These are phyloP conservation scores for Drosophila parvula DNA, from an alignment of 1,140 invertebrate genomes.

Conservation along the genomic window DNA sequence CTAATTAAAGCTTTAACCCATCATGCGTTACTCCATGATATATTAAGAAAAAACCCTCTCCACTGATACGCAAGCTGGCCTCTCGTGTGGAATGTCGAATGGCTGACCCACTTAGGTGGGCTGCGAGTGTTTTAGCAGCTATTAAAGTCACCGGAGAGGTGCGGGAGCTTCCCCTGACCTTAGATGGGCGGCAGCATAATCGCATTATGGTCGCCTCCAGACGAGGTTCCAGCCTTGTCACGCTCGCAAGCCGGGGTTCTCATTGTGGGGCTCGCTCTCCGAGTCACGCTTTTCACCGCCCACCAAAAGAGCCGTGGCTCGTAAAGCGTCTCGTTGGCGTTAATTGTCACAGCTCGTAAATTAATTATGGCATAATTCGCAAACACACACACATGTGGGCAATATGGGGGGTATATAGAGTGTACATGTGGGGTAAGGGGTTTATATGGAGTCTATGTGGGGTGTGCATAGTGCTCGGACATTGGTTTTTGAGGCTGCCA, in stretches of 20 bases:
- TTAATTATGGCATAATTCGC: conserved; percentile 79
- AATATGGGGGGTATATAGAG: neutral
- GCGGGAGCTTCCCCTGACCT: conserved; percentile 37
- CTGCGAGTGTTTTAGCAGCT: conserved; percentile 1
- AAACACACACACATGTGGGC: conserved; percentile 21
- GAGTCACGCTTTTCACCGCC: conserved; percentile 63
- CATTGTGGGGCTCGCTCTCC: conserved; percentile 20
- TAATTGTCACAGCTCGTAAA: conserved; percentile 82
- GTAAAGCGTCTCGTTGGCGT: conserved; percentile 59
- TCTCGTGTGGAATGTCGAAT: conserved; percentile 5
- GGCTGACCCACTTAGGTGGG: conserved; percentile 22
- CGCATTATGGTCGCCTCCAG: conserved; percentile 38
- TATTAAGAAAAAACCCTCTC: conserved; percentile 7
- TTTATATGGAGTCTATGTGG: neutral
- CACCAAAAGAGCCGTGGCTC: conserved; percentile 40
- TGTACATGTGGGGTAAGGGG: neutral
- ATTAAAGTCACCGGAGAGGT: conserved; percentile 20
- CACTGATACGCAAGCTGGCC: neutral
- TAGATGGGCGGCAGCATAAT: conserved; percentile 26
- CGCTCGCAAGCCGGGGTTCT: conserved; percentile 37
- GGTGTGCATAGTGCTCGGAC: conserved; percentile 24
- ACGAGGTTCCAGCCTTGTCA: conserved; percentile 61
- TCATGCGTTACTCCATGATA: neutral
- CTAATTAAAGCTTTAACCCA: neutral
- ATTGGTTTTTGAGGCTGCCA: conserved; percentile 54